Percentiles rank a stretch among this genome's conserved stretches.
These are phyloP conservation scores for Cylas formicarius DNA, from an alignment of 1,140 invertebrate genomes.

Conservation along the genomic window DNA sequence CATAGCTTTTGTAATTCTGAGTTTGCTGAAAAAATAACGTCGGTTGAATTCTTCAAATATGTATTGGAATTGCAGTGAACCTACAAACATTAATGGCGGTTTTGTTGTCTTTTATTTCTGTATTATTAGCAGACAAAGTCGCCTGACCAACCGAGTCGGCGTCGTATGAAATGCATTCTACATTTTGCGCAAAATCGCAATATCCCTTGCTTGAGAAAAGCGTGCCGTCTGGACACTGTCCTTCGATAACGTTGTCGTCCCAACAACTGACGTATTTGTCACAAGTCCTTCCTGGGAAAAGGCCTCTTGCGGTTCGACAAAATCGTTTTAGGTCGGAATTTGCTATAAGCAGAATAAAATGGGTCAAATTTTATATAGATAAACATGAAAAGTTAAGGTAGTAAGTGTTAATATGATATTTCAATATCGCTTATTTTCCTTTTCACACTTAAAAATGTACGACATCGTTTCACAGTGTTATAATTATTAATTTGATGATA, in stretches of 20 bases:
- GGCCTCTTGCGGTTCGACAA: slow-evolving; percentile 43
- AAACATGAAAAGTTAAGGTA: no score
- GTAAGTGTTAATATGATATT: no score
- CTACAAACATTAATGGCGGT: not conserved
- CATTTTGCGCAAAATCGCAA: slow-evolving; percentile 57
- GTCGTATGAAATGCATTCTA: slow-evolving; percentile 44
- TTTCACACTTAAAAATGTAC: no score
- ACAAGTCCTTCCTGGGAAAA: slow-evolving; percentile 55
- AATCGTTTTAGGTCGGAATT: slow-evolving; percentile 42
- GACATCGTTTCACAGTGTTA: no score
- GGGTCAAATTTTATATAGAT: slow-evolving; percentile 1
- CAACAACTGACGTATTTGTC: slow-evolving; percentile 62
- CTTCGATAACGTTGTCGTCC: slow-evolving; percentile 58
- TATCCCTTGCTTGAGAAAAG: slow-evolving; percentile 50
- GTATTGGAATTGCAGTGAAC: not conserved
- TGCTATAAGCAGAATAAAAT: slow-evolving; percentile 19
- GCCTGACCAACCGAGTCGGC: not conserved
- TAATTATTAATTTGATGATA: no score
- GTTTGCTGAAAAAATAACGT: slow-evolving; percentile 28
- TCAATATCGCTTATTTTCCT: no score
- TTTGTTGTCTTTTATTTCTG: not conserved
- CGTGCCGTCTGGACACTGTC: slow-evolving; percentile 55
- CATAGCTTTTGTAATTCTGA: slow-evolving; percentile 40
- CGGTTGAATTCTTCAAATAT: not conserved
- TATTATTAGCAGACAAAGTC: not conserved